Base-by-base conservation (phyloP, 2,113 vertebrate genomes). In the Neotragus moschatus region DNA sequence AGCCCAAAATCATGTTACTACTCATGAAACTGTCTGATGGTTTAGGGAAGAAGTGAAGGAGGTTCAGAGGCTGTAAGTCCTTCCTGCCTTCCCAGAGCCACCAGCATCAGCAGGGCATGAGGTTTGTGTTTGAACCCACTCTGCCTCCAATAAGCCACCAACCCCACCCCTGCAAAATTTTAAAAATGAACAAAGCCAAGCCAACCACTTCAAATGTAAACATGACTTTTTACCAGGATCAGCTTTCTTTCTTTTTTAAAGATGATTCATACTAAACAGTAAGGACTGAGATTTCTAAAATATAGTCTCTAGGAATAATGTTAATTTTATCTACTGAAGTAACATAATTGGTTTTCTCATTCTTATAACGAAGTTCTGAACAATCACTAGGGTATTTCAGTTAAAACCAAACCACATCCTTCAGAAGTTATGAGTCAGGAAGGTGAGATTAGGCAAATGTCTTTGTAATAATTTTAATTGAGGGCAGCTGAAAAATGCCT, bases 291-390 rank as follows among this genome's bases (percentile, higher is more conserved):
- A 60, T 94, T 92, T 84, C 84, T 70, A 86, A 91, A 91, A 79
- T 17, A 49, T 3, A 73, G 77, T 25, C 30, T 91, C 21, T 58
- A 49, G 43, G 19, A 43, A 53, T 95, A 26, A 66, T 45, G 30
- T 66, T 85, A 63, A 56, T 81, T 88, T 91, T 86, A 84, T 43
- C 21, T 93, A 60, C 53, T 81, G 9, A 94, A 94, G 81, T 87
- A 95, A 73, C 15, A 39, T 55, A 61, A 60, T 61, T 70, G 23
- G 4, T 73, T 87, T 94, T 73, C 51, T 88, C 81, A 80, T 90
- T 84, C 75, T 94, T 70, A 70, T 79, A 94, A 47, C 2, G 43
- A 82, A 84, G 12, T 75, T 88, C 90, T 77, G 36, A 93, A 53
- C 58, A 82, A 47, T 39, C 36, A 80, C 63, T 21, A 85, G 60